Evolutionary conservation across 2,888 invertebrate species (phyloP).

Genomic region (Spodoptera exigua): DNA sequence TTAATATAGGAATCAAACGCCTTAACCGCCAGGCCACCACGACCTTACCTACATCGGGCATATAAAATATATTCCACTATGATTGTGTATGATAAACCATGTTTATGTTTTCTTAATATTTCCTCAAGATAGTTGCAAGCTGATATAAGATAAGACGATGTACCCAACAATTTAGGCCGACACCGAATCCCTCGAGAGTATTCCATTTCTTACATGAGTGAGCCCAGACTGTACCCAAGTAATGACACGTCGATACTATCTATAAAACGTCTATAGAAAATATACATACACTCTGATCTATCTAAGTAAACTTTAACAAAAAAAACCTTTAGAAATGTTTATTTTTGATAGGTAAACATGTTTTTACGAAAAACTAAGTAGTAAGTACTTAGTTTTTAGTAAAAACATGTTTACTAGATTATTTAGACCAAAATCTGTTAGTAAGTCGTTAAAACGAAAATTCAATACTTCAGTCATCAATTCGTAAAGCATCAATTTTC

Average conservation of each 20-base stretch:
- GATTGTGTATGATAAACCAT: no score
- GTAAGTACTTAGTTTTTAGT: no score
- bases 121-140: no score
- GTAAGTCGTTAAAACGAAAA: conserved; percentile 18
- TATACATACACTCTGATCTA: conserved; percentile 17
- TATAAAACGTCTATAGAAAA: conserved; percentile 24
- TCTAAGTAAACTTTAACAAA: conserved; percentile 26
- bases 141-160: neutral
- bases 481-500: conserved; percentile 8
- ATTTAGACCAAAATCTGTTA: no score
- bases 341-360: no score
- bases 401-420: no score
- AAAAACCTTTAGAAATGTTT: conserved; percentile 4
- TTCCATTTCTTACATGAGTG: conserved; percentile 44
- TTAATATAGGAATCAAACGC: no score
- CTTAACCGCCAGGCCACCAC: no score
- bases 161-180: conserved; percentile 18
- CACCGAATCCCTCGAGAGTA: conserved; percentile 24
- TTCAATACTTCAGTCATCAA: conserved; percentile 19
- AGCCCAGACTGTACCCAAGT: conserved; percentile 22
- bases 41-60: no score
- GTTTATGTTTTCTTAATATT: no score
- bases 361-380: no score
- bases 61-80: no score
- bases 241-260: conserved; percentile 24